phyloP scores from a whole-genome alignment of 2,113 vertebrate genomes.

The Podiceps cristatus region DNA sequence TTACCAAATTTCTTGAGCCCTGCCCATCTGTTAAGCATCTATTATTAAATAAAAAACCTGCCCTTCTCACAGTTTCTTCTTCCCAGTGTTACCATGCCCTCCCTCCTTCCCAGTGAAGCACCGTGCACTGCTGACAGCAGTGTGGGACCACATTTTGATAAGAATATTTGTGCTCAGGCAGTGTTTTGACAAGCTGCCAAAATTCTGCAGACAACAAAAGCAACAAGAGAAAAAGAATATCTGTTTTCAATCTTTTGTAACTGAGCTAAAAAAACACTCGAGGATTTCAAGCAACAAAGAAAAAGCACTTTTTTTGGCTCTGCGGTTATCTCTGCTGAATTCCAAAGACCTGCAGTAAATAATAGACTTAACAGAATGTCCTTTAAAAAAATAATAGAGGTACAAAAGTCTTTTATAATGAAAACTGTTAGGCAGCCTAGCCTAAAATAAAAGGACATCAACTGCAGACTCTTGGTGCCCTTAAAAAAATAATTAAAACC shows the following conservation, averaged over 20 bases:
- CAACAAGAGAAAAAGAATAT: conserved; percentile 29
- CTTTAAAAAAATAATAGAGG: background rate
- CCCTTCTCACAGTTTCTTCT: background rate
- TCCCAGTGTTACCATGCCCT: background rate
- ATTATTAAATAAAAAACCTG: background rate
- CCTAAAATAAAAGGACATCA: background rate
- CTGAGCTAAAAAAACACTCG: conserved; percentile 10
- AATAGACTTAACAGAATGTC: background rate
- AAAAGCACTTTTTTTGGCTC: conserved; percentile 17
- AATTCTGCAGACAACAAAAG: conserved; percentile 59
- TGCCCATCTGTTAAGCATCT: background rate
- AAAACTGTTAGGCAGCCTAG: background rate
- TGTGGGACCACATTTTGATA: conserved; percentile 34
- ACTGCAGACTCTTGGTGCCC: background rate
- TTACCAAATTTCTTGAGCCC: background rate
- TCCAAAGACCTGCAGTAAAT: conserved; percentile 6
- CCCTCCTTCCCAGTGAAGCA: background rate
- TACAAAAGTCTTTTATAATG: background rate
- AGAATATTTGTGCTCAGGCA: conserved; percentile 37
- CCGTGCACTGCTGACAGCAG: background rate
- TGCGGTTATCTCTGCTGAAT: background rate
- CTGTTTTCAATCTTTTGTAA: conserved; percentile 49
- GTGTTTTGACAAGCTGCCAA: conserved; percentile 47
- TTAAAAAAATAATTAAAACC: conserved; percentile 44
- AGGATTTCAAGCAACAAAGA: conserved; percentile 30